Conservation (phyloP, 2,113 vertebrate genomes). For the Spermophilus dauricus region DNA sequence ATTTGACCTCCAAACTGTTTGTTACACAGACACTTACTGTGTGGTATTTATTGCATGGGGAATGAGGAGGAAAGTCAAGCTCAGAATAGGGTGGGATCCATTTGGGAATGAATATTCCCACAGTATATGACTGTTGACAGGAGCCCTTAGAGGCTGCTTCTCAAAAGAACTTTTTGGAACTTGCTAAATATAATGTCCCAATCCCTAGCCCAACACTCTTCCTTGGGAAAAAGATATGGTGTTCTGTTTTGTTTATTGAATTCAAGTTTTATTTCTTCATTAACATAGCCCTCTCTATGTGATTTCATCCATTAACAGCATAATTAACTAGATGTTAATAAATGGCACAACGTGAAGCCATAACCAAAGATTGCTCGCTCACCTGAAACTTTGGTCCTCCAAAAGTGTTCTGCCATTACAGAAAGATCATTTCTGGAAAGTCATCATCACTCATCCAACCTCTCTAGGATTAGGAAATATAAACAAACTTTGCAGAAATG, state of each 20-base stretch:
- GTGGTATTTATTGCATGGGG: slow-evolving; percentile 1
- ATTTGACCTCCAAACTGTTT: slow-evolving; percentile 45
- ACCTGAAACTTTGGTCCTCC: not conserved
- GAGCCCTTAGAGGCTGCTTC: not conserved
- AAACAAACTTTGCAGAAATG: slow-evolving; percentile 51
- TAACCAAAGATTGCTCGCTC: not conserved
- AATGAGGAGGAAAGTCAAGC: slow-evolving; percentile 32
- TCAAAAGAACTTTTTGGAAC: slow-evolving; percentile 56
- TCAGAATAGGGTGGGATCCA: slow-evolving; percentile 48
- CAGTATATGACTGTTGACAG: slow-evolving; percentile 39
- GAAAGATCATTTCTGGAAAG: slow-evolving; percentile 60
- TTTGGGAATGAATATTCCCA: slow-evolving; percentile 52
- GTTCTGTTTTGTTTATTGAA: slow-evolving; percentile 48
- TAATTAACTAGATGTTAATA: slow-evolving; percentile 53
- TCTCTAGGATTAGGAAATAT: not conserved
- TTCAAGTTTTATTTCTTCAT: slow-evolving; percentile 63
- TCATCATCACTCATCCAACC: not conserved
- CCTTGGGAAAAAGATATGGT: not conserved
- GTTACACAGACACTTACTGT: slow-evolving; percentile 32
- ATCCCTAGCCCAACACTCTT: slow-evolving; percentile 24
- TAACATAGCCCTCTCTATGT: not conserved
- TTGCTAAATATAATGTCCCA: slow-evolving; percentile 31
- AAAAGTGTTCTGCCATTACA: not conserved
- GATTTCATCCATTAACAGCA: slow-evolving; percentile 31
- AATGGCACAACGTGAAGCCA: not conserved